Evolutionary conservation across 2,113 vertebrate genomes (phyloP).

Genomic region (Calonectris borealis): DNA sequence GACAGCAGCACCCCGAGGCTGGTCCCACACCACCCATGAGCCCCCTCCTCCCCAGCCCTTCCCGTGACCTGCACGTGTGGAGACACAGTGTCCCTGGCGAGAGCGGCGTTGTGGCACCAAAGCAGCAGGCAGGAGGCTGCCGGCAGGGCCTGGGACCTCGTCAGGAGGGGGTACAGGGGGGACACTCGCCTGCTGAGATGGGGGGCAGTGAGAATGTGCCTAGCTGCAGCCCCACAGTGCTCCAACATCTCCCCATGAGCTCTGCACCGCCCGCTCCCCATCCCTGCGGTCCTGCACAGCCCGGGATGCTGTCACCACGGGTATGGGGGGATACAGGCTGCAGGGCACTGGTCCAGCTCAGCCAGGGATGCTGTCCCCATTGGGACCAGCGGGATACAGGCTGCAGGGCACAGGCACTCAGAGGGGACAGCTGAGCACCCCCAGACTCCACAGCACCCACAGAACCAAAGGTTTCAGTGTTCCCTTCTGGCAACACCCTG

Average conservation of each 20-base stretch:
- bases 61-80: constrained; percentile 19
- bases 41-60: neutral
- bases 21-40: neutral
- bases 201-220: neutral
- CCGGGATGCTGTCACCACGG: neutral
- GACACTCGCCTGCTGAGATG: constrained; percentile 67
- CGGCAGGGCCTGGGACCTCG: neutral
- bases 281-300: neutral
- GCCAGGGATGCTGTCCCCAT: neutral
- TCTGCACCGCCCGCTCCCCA: neutral
- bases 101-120: constrained; percentile 48
- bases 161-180: constrained; percentile 45
- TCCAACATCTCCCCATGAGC: neutral
- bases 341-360: neutral
- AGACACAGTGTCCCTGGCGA: constrained; percentile 23
- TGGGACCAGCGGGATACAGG: neutral
- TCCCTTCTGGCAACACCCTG: neutral
- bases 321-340: neutral
- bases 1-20: neutral
- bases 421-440: neutral
- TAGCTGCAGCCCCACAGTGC: neutral
- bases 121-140: constrained; percentile 20
- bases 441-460: neutral
- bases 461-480: neutral
- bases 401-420: neutral